Percentiles rank a stretch among this genome's conserved stretches.
These are phyloP conservation scores for Yponomeuta cagnagella DNA, from an alignment of 2,888 invertebrate species.

Conservation along the genomic window DNA sequence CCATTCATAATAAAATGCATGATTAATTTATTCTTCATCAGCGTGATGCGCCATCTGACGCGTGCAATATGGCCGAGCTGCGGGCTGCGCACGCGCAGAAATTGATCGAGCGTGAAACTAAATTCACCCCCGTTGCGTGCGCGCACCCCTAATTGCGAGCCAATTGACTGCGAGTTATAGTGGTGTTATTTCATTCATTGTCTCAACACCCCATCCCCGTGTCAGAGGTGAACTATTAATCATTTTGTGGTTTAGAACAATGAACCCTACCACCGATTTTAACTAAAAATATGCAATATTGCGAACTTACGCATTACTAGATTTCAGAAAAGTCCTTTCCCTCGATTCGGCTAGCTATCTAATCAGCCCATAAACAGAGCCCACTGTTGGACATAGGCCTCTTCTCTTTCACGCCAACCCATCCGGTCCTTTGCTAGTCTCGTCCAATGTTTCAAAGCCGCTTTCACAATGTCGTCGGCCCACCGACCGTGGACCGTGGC, in stretches of 20 bases:
- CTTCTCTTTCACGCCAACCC: too few species aligned
- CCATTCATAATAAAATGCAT: not conserved
- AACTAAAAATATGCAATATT: too few species aligned
- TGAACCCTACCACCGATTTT: not conserved
- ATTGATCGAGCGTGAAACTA: constrained; percentile 72
- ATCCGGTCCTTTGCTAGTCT: too few species aligned
- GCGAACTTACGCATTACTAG: too few species aligned
- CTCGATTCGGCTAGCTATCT: too few species aligned
- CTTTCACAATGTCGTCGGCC: too few species aligned
- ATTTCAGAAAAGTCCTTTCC: too few species aligned
- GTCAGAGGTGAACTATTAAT: constrained; percentile 15
- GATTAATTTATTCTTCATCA: constrained; percentile 27
- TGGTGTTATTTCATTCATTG: constrained; percentile 40
- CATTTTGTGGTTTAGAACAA: not conserved
- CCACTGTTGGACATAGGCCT: too few species aligned
- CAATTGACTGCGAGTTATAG: constrained; percentile 50
- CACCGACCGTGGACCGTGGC: too few species aligned
- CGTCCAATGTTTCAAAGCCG: too few species aligned
- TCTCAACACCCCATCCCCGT: constrained; percentile 26
- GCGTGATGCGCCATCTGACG: constrained; percentile 61
- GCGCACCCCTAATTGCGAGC: constrained; percentile 59
- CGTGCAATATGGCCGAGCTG: constrained; percentile 66
- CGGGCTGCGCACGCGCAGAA: constrained; percentile 61
- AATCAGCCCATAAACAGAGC: too few species aligned
- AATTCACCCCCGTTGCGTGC: constrained; percentile 67